Base-by-base conservation (phyloP, 35 echinoderm and acorn worm species). In the Strongylocentrotus purpuratus region DNA sequence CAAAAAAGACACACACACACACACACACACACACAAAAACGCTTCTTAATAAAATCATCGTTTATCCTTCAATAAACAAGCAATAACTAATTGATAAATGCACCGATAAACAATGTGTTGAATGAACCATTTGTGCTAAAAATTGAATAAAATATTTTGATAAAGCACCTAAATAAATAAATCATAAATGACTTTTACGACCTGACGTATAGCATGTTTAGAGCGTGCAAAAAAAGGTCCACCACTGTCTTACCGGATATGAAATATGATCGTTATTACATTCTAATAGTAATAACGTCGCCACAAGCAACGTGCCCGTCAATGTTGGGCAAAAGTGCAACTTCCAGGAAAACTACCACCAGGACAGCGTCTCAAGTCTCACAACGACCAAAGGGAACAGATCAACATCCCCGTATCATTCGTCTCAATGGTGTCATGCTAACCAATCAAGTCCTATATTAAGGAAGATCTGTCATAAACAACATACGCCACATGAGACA, bases 311-410 rank as follows among this genome's bases (percentile, higher is more conserved):
- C 28, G 65, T 78, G 20, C 22, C 65, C 22, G 65, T 78, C 65
- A 78, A 78, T 78, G 65, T 78, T 78, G 22, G 65, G 65, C 65
- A 78, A 78, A 78, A 78, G 65, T 78, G 65, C 65, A 78, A 78
- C 20, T 78, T 78, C 65, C 65, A n/a, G 25, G 65, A 78, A 78
- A 78, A 78, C 65, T 78, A 78, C 65, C 65, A 78, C 65, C 65
- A 78, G 65, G 65, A 78, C 22, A 78, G 65, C 22, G 65, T 78
- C 22, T 78, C 65, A 7, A n/a, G 25, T 78, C 52, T 11, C 65
- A 78, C 65, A 78, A 78, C 22, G 65, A 78, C 65, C 18, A 78
- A 25, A 28, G 65, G 2, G 22, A n/a, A 55, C 22, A 28, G 25
- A 78, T 28, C 65, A 78, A 78, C 22, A 78, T 28, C 25, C 65